Evolutionary conservation across 2,888 invertebrate species (phyloP).

Genomic region (Melipona beecheii): DNA sequence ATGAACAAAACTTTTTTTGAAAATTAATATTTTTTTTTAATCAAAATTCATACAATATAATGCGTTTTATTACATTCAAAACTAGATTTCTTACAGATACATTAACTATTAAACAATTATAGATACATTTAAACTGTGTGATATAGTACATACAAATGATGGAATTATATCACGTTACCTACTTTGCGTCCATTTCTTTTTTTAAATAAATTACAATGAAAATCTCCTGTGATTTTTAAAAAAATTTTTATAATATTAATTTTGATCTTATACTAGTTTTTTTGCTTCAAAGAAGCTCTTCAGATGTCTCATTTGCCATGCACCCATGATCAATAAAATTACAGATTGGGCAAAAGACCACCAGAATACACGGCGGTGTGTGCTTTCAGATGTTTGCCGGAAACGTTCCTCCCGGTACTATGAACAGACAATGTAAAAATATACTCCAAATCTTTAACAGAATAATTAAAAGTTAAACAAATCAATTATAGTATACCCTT

Average conservation of each 20-base stretch:
- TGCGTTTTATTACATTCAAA: background rate
- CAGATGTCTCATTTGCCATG: conserved; percentile 99
- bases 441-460: conserved; percentile 15
- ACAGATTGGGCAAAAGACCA: conserved; percentile 97
- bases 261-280: conserved; percentile 92
- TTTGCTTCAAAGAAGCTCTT: conserved; percentile 99
- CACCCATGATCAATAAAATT: conserved; percentile 96
- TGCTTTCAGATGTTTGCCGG: conserved; percentile 98
- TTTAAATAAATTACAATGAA: conserved; percentile 26
- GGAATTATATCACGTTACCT: background rate
- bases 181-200: background rate
- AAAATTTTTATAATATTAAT: conserved; percentile 11
- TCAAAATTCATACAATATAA: conserved; percentile 35
- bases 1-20: background rate
- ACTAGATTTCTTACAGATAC: conserved; percentile 15
- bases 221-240: background rate
- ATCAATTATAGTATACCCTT: conserved; percentile 87
- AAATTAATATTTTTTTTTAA: conserved; percentile 30
- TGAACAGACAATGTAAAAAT: conserved; percentile 73
- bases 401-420: conserved; percentile 99
- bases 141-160: conserved; percentile 19
- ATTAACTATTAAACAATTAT: background rate
- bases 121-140: background rate
- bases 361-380: conserved; percentile 97
- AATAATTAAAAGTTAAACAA: background rate